Evolutionary conservation across 2,888 invertebrate genomes (phyloP).

Genomic region (Pheosia tremula): DNA sequence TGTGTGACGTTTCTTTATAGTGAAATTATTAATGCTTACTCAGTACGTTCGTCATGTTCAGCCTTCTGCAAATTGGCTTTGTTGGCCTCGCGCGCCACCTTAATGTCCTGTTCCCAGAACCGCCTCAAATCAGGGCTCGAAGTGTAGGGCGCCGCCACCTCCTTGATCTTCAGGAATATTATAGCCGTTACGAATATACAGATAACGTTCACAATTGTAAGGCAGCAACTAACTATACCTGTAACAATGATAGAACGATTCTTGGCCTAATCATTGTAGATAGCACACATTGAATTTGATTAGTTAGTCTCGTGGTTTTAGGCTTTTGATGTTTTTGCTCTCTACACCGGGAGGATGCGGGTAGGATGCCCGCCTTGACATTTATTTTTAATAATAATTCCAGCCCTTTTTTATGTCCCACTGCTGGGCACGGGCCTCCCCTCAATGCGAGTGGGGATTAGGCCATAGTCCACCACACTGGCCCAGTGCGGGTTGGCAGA

Average conservation of each 20-base stretch:
- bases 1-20: neutral
- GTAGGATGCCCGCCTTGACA: too few relatives aligned
- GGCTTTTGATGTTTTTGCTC: too few relatives aligned
- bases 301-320: too few relatives aligned
- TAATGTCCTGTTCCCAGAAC: constrained; percentile 93
- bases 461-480: too few relatives aligned
- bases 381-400: too few relatives aligned
- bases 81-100: constrained; percentile 88
- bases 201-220: constrained; percentile 92
- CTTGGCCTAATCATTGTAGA: too few relatives aligned
- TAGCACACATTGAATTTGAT: too few relatives aligned
- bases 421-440: too few relatives aligned
- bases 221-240: constrained; percentile 90
- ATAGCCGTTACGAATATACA: constrained; percentile 93
- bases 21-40: constrained; percentile 57
- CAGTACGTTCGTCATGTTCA: constrained; percentile 78
- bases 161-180: constrained; percentile 92
- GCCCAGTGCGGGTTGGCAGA: too few relatives aligned
- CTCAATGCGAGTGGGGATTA: too few relatives aligned
- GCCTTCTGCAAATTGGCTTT: constrained; percentile 84
- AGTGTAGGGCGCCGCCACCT: constrained; percentile 92
- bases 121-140: constrained; percentile 89
- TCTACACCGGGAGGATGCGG: too few relatives aligned
- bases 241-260: constrained; percentile 6
- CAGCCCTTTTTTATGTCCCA: too few relatives aligned